Conservation (phyloP, 2,888 invertebrate genomes). For the Drosophila mimica region DNA sequence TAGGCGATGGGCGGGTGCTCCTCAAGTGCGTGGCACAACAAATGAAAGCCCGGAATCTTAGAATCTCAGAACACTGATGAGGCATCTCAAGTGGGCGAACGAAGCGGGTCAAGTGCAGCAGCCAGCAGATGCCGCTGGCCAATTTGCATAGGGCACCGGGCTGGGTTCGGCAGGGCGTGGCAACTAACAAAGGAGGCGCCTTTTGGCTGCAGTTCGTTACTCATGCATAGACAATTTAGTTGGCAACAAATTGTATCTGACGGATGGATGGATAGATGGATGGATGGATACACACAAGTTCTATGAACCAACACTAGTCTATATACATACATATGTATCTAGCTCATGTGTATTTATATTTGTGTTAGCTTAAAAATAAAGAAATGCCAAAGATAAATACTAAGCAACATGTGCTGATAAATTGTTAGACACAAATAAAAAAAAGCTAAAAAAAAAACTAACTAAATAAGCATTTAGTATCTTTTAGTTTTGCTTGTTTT, state of each 20-base stretch:
- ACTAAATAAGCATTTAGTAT: not conserved
- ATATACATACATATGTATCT: not conserved
- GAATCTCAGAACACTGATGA: slow-evolving; percentile 60
- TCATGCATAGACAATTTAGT: not conserved
- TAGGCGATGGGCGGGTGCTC: slow-evolving; percentile 10
- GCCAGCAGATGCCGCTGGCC: slow-evolving; percentile 59
- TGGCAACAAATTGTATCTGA: slow-evolving; percentile 46
- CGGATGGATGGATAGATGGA: slow-evolving; percentile 33
- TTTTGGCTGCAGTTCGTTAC: slow-evolving; percentile 22
- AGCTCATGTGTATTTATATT: slow-evolving; percentile 22
- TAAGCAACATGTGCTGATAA: slow-evolving; percentile 1
- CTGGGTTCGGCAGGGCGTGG: not conserved
- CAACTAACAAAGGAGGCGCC: slow-evolving; percentile 1
- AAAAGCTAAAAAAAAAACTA: not conserved
- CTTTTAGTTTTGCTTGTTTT: not conserved
- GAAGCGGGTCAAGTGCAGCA: slow-evolving; percentile 71
- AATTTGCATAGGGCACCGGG: slow-evolving; percentile 20
- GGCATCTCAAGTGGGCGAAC: slow-evolving; percentile 59
- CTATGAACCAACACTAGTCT: not conserved
- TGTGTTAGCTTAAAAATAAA: slow-evolving; percentile 49
- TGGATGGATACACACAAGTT: slow-evolving; percentile 18
- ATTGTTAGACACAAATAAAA: slow-evolving; percentile 8
- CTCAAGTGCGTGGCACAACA: slow-evolving; percentile 60
- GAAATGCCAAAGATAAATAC: slow-evolving; percentile 9
- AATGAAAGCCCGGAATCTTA: slow-evolving; percentile 43